These are phyloP conservation scores for Dallia pectoralis DNA, from an alignment of 2,797 vertebrate species.

Conservation along the genomic window DNA sequence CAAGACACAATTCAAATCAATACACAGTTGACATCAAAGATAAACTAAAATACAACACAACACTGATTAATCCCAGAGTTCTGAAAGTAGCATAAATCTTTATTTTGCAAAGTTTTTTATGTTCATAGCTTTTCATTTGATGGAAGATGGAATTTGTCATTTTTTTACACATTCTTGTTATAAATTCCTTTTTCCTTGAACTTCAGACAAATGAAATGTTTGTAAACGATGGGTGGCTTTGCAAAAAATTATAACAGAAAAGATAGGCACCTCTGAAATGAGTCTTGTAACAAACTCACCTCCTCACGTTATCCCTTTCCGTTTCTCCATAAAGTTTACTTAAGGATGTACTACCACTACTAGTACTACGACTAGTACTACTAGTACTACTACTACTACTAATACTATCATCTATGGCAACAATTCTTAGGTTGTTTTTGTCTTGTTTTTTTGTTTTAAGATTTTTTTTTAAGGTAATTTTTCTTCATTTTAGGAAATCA, in stretches of 20 bases:
- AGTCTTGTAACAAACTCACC: conserved; percentile 70
- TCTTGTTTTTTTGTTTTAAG: conserved; percentile 57
- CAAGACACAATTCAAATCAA: conserved; percentile 73
- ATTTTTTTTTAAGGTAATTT: conserved; percentile 52
- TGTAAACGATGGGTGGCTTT: conserved; percentile 89
- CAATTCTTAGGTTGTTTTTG: conserved; percentile 74
- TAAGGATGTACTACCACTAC: conserved; percentile 52
- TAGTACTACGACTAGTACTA: conserved; percentile 37
- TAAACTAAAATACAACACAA: conserved; percentile 68
- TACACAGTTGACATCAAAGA: conserved; percentile 66
- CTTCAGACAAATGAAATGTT: conserved; percentile 84
- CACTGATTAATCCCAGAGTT: conserved; percentile 97
- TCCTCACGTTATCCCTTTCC: conserved; percentile 59
- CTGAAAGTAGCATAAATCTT: conserved; percentile 90
- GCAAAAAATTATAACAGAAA: conserved; percentile 57
- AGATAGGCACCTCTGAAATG: conserved; percentile 80
- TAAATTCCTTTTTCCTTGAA: conserved; percentile 77
- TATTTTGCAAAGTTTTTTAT: conserved; percentile 81
- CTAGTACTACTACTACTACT: conserved; percentile 64
- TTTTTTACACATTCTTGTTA: conserved; percentile 63
- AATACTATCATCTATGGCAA: conserved; percentile 89
- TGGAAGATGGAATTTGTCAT: conserved; percentile 81
- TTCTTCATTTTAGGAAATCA: conserved; percentile 60
- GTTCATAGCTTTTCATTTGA: conserved; percentile 62
- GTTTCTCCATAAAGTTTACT: conserved; percentile 65